phyloP scores from a whole-genome alignment of 2,888 invertebrate genomes.

The Tipula lateralis region DNA sequence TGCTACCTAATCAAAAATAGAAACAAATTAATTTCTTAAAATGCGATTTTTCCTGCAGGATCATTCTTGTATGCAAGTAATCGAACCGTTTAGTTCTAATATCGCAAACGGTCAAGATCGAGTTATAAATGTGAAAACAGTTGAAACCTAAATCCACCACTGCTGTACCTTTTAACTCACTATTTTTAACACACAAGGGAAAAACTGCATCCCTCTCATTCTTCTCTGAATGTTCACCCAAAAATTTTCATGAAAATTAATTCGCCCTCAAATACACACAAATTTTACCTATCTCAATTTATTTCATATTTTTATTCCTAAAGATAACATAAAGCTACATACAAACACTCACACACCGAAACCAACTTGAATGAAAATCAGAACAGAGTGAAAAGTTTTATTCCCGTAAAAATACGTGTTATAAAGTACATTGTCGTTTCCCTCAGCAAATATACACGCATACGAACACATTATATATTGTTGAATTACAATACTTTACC shows the following conservation, averaged over 20 bases:
- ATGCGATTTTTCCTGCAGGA: too few species aligned
- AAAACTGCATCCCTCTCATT: background rate
- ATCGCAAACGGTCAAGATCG: too few species aligned
- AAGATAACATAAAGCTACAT: background rate
- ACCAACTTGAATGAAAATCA: background rate
- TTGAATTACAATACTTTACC: conserved; percentile 14
- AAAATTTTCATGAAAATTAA: background rate
- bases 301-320: conserved; percentile 1
- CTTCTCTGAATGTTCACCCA: background rate
- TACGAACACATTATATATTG: background rate
- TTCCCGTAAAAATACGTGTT: conserved; percentile 9
- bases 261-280: background rate
- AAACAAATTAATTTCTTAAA: too few species aligned
- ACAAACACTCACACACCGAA: background rate
- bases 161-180: background rate
- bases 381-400: background rate
- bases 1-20: too few species aligned
- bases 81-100: too few species aligned
- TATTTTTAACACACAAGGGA: background rate
- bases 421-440: background rate
- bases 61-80: too few species aligned
- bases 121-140: too few species aligned
- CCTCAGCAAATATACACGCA: background rate
- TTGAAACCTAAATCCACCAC: background rate
- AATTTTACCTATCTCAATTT: conserved; percentile 5